Base-by-base conservation (phyloP, 2,113 vertebrate genomes). In the Tyto alba region DNA sequence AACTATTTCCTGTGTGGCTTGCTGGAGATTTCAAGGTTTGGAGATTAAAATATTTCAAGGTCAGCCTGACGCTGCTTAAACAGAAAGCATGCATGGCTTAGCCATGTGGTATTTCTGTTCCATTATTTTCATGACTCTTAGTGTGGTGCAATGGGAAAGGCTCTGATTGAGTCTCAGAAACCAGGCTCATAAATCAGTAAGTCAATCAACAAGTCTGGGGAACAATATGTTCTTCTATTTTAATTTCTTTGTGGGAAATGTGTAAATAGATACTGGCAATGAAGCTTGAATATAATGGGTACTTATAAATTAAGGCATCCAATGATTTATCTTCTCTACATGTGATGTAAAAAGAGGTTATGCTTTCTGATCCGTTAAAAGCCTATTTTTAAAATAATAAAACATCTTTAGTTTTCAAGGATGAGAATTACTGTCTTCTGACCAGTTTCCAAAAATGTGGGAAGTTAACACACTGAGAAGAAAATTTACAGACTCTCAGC, bases 211-310 rank as follows among this genome's bases (percentile, higher is more conserved):
- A 96, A 97, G 79, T 82, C 87, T 97, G 52, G 91, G 90, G 94
- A 97, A 96, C 96, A 94, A 93, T 95, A 95, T 97, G 93, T 84
- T 97, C 93, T 95, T 95, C 96, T 96, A 90, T 96, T 91, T 98
- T 98, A 95, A 97, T 84, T 97, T 96, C 94, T 95, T 96, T 97
- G 96, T 97, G 91, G 80, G 92, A 85, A 92, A 82, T 89, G 78
- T 93, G 77, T 96, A 94, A 93, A 93, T 90, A 76, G 78, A 97
- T 67, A 95, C 94, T 97, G 96, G 97, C 93, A 95, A 93, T 67
- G 94, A 82, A 95, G 57, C 91, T 94, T 95, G 63, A 91, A 92
- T 97, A 89, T 96, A 84, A 95, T 97, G 97, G 94, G 63, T 64
- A 56, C 89, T 95, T 81, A 95, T 55, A 98, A 96, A 97, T 97